phyloP scores from a whole-genome alignment of 2,888 invertebrate species.

The Machimus atricapillus region DNA sequence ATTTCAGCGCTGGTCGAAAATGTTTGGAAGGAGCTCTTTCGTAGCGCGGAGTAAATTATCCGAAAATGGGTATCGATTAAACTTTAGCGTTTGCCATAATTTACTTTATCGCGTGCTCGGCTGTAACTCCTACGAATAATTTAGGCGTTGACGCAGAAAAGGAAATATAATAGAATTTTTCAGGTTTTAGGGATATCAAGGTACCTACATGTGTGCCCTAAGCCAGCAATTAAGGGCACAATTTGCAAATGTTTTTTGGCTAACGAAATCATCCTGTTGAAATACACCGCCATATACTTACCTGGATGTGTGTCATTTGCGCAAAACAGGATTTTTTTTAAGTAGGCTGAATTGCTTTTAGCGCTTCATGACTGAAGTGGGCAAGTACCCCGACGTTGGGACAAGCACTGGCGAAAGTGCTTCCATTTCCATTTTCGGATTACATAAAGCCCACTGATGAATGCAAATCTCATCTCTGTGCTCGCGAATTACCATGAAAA shows the following conservation, averaged over 20 bases:
- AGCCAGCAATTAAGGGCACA: not conserved
- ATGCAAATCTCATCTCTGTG: slow-evolving; percentile 28
- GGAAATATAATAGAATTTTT: not conserved
- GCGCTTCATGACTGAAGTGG: not conserved
- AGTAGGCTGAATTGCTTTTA: not conserved
- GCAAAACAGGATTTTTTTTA: not conserved
- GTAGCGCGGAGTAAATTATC: not conserved
- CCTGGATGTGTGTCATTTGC: not conserved
- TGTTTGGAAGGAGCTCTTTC: not conserved
- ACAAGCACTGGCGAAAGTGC: not conserved
- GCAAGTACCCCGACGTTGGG: not conserved
- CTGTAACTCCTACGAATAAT: not conserved
- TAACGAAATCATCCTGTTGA: not conserved
- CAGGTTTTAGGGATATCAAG: not conserved
- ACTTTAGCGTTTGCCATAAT: not conserved
- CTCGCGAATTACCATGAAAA: slow-evolving; percentile 6
- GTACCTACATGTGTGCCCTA: not conserved
- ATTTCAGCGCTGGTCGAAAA: not conserved
- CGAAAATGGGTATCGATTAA: slow-evolving; percentile 5
- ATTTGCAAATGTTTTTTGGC: not conserved
- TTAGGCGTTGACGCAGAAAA: not conserved
- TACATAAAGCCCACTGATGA: slow-evolving; percentile 9
- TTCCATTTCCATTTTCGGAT: not conserved
- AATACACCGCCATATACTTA: not conserved
- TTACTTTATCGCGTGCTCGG: slow-evolving; percentile 3